Evolutionary conservation across 2,113 vertebrate species (phyloP).

Genomic region (Mirounga angustirostris): DNA sequence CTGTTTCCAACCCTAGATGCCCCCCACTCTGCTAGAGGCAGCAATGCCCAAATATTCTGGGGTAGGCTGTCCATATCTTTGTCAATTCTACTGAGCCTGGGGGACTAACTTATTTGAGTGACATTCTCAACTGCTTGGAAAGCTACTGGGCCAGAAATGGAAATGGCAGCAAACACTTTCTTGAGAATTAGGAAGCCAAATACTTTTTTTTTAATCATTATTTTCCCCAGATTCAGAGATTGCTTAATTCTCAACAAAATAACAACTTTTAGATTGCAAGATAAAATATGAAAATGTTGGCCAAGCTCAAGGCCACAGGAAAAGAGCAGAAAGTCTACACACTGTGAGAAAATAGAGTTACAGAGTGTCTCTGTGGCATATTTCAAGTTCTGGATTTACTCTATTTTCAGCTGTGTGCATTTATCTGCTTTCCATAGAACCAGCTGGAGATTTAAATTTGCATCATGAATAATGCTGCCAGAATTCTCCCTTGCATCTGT

Average conservation of each 20-base stretch:
- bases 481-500: constrained; percentile 40
- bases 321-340: background rate
- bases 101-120: background rate
- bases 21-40: background rate
- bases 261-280: background rate
- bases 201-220: constrained; percentile 19
- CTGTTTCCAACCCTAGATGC: background rate
- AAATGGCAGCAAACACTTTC: background rate
- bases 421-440: background rate
- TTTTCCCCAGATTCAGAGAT: background rate
- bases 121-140: constrained; percentile 41
- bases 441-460: constrained; percentile 40
- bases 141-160: background rate
- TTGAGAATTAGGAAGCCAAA: constrained; percentile 60
- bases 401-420: background rate
- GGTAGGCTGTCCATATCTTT: background rate
- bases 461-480: background rate
- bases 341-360: background rate
- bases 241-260: constrained; percentile 6
- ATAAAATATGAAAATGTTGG: background rate
- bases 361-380: background rate
- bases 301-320: background rate
- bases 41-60: accelerated
- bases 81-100: background rate
- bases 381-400: background rate